Percentiles rank a stretch among this genome's conserved stretches.
Conservation (phyloP, 1,140 invertebrate genomes). For the Palaemon carinicauda region DNA sequence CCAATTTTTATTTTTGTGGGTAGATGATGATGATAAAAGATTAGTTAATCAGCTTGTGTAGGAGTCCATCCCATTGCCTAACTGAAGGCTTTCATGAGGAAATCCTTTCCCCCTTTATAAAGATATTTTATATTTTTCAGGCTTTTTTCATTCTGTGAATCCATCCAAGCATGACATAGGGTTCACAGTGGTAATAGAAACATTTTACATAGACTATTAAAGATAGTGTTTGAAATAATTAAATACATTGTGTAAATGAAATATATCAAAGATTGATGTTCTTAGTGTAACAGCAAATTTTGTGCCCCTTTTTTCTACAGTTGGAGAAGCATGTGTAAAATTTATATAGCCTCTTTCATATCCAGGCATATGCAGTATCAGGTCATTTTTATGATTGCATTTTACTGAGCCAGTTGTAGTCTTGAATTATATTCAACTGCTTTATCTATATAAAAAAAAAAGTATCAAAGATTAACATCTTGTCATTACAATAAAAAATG, state of each 20-base stretch:
- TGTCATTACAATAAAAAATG: no score
- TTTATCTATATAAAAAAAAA: no score
- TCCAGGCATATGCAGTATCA: neutral
- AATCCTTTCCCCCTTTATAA: neutral
- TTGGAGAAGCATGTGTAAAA: neutral
- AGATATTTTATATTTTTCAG: neutral
- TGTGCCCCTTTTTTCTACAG: neutral
- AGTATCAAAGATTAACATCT: no score
- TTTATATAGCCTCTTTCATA: neutral
- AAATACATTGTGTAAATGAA: no score
- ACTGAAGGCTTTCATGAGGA: neutral
- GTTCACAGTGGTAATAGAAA: constrained; percentile 6
- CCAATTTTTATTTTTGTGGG: neutral
- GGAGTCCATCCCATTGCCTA: neutral
- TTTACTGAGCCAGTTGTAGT: neutral
- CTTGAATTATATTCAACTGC: no score
- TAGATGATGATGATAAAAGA: neutral
- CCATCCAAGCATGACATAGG: neutral
- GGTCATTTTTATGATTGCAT: neutral
- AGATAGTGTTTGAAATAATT: neutral
- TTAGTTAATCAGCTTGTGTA: neutral
- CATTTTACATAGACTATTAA: constrained; percentile 5
- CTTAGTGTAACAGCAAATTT: neutral
- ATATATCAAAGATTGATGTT: neutral
- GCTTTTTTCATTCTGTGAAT: constrained; percentile 19